Conservation (phyloP, 2,797 vertebrate species). For the Esox lucius region DNA sequence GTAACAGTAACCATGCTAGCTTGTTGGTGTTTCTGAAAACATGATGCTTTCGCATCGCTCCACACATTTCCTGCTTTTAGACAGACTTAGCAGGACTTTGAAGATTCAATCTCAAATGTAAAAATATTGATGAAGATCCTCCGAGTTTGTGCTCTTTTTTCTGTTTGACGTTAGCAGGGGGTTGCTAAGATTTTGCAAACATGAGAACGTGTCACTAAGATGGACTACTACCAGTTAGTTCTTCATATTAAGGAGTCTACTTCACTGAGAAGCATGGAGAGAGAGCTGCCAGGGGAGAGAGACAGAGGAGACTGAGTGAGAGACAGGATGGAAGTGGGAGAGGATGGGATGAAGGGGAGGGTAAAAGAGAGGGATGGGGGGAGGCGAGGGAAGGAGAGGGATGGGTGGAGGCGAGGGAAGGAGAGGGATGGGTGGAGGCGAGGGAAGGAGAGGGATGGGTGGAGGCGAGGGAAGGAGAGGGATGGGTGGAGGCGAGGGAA, state of each 20-base stretch:
- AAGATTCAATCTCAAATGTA: slow-evolving; percentile 19
- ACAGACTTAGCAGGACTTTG: not conserved
- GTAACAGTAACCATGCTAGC: too few species aligned
- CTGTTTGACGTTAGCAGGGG: not conserved
- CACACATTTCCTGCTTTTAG: slow-evolving; percentile 23
- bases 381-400: too few species aligned
- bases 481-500: too few species aligned
- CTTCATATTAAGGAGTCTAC: slow-evolving; percentile 12
- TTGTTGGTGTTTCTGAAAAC: too few species aligned
- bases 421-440: too few species aligned
- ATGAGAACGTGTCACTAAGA: slow-evolving; percentile 23
- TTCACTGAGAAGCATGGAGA: slow-evolving; percentile 12
- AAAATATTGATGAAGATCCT: slow-evolving; percentile 31
- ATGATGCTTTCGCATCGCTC: too few species aligned
- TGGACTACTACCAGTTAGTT: slow-evolving; percentile 26
- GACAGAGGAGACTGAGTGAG: slow-evolving; percentile 4
- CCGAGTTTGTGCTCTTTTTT: slow-evolving; percentile 22
- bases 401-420: too few species aligned
- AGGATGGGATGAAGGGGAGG: too few species aligned
- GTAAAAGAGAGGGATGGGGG: too few species aligned
- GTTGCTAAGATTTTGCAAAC: slow-evolving; percentile 27
- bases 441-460: too few species aligned
- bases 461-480: not conserved
- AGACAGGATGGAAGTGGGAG: not conserved
- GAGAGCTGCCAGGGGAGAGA: not conserved